Evolutionary conservation across 2,113 vertebrate genomes (phyloP).

Genomic region (Podarcis cretensis): DNA sequence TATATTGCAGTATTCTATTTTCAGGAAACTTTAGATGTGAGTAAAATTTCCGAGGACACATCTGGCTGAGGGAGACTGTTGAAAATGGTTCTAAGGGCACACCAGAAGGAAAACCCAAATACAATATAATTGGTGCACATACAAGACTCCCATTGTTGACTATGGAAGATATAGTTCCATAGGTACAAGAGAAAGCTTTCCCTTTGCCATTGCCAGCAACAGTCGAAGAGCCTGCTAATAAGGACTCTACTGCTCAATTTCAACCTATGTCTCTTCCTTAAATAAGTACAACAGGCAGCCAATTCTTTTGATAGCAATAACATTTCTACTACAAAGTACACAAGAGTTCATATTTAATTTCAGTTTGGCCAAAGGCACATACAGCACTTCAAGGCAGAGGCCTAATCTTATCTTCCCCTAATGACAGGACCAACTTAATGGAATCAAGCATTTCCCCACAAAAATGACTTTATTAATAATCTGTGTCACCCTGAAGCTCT

Average conservation of each 20-base stretch:
- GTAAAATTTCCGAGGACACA: background rate
- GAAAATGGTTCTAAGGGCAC: background rate
- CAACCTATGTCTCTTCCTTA: background rate
- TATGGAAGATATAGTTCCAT: background rate
- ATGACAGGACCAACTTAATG: background rate
- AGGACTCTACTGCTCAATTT: background rate
- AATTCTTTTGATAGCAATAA: background rate
- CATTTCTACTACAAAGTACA: slow-evolving; percentile 10
- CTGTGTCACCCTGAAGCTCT: slow-evolving; percentile 5
- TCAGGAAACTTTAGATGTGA: background rate
- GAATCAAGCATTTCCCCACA: slow-evolving; percentile 22
- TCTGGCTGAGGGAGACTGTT: background rate
- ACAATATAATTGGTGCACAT: background rate
- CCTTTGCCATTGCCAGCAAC: background rate
- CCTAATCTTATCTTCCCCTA: slow-evolving; percentile 18
- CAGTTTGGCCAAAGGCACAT: background rate
- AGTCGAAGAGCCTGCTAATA: background rate
- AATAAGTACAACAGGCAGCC: background rate
- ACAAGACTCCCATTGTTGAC: no score
- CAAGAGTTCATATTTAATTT: background rate
- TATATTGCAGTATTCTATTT: background rate
- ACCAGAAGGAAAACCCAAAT: background rate
- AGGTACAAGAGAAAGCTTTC: background rate
- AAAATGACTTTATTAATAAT: slow-evolving; percentile 33
- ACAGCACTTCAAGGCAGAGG: background rate